phyloP scores from a whole-genome alignment of 2,797 vertebrate genomes.

The Etheostoma perlongum region DNA sequence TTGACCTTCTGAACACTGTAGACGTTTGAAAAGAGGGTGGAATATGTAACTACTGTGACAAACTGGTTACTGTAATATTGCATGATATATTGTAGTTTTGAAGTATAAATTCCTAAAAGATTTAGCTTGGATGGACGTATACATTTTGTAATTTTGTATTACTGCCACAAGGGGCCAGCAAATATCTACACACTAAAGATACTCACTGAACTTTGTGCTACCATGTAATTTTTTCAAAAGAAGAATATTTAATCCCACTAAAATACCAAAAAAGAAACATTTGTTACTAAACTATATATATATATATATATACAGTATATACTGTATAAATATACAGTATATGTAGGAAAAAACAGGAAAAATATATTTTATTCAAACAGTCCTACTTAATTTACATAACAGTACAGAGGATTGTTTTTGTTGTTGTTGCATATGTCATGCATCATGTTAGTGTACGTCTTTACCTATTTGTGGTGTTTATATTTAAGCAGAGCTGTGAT shows the following conservation, averaged over 20 bases:
- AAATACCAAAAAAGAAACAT: background rate
- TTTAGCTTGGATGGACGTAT: background rate
- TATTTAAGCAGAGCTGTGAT: background rate
- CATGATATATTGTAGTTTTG: background rate
- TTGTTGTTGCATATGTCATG: background rate
- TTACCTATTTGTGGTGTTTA: background rate
- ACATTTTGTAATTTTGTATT: background rate
- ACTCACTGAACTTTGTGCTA: background rate
- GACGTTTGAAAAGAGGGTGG: background rate
- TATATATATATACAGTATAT: no score
- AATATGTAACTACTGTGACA: background rate
- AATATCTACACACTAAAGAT: background rate
- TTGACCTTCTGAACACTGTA: slow-evolving; percentile 49
- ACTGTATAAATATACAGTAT: no score
- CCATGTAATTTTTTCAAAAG: background rate
- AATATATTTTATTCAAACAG: background rate
- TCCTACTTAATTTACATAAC: background rate
- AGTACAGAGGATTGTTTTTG: background rate
- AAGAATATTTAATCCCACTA: background rate
- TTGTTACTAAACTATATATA: background rate
- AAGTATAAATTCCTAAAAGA: background rate
- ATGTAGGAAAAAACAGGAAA: background rate
- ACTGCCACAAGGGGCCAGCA: slow-evolving; percentile 50
- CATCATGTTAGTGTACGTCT: no score
- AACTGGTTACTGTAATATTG: background rate